Percentiles rank a stretch among this genome's conserved stretches.
These are phyloP conservation scores for Enteromius paludinosus DNA, from an alignment of 2,797 vertebrate species.

Conservation along the genomic window DNA sequence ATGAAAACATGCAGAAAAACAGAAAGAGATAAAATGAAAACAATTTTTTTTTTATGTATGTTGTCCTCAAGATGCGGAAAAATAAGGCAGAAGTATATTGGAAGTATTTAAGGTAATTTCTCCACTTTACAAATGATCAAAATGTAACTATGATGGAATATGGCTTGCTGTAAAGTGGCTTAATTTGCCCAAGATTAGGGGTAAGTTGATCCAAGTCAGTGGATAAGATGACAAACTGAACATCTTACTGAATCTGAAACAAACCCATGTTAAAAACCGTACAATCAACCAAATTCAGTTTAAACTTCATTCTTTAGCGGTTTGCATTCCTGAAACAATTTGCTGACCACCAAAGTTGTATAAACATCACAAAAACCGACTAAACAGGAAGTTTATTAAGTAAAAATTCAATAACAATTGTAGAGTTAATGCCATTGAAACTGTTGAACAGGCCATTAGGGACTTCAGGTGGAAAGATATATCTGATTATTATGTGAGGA, in stretches of 20 bases:
- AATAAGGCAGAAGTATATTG: not conserved
- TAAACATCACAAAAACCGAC: too few species aligned
- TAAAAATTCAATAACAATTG: too few species aligned
- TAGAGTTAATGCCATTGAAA: too few species aligned
- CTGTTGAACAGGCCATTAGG: too few species aligned
- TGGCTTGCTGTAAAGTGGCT: not conserved
- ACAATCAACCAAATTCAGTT: not conserved
- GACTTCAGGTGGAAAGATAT: too few species aligned
- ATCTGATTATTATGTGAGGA: too few species aligned
- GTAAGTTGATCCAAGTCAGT: too few species aligned
- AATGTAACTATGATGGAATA: not conserved
- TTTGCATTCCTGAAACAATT: too few species aligned
- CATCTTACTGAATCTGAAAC: not conserved
- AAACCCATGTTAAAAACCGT: not conserved
- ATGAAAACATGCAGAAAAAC: not conserved
- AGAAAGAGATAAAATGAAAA: not conserved
- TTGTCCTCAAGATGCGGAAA: not conserved
- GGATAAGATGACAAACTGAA: too few species aligned
- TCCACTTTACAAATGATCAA: too few species aligned
- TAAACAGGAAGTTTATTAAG: too few species aligned
- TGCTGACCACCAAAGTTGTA: too few species aligned
- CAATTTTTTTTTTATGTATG: not conserved
- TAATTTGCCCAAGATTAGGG: not conserved
- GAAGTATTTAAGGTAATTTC: not conserved
- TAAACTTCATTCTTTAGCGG: not conserved